Conservation (phyloP, 1,140 invertebrate species). For the Cyphomyrmex costatus region DNA sequence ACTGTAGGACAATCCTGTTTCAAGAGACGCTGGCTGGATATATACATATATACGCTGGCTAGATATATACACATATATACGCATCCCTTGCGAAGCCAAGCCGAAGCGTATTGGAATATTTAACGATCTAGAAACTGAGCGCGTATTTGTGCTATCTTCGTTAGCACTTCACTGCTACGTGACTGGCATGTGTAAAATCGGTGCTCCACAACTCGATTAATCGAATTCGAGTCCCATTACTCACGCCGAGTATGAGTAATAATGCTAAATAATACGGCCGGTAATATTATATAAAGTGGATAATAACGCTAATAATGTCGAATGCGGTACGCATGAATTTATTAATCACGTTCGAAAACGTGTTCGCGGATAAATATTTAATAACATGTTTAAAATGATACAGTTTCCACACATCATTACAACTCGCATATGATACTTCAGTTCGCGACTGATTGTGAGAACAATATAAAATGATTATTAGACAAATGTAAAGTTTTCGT, state of each 20-base stretch:
- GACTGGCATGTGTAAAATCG: conserved; percentile 49
- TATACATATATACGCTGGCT: not conserved
- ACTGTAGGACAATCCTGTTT: conserved; percentile 46
- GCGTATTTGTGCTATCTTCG: conserved; percentile 58
- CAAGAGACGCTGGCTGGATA: conserved; percentile 5
- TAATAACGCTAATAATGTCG: conserved; percentile 47
- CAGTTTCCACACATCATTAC: conserved; percentile 27
- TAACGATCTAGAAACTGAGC: conserved; percentile 58
- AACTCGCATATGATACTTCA: conserved; percentile 17
- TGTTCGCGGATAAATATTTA: conserved; percentile 50
- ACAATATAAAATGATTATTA: conserved; percentile 15
- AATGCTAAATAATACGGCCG: conserved; percentile 35
- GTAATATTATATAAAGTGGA: conserved; percentile 31
- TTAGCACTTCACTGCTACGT: conserved; percentile 59
- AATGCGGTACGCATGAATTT: conserved; percentile 29
- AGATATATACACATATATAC: too few relatives aligned
- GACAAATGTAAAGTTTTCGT: not conserved
- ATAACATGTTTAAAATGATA: conserved; percentile 36
- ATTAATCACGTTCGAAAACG: conserved; percentile 33
- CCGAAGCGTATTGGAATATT: conserved; percentile 58
- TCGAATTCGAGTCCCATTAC: conserved; percentile 49
- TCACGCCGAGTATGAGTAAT: conserved; percentile 50
- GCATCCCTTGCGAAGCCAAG: conserved; percentile 11
- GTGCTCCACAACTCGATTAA: conserved; percentile 33
- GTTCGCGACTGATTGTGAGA: too few relatives aligned